Percentiles rank a stretch among this genome's conserved stretches.
phyloP scores from a whole-genome alignment of 2,797 vertebrate genomes.

The Agapornis canus region DNA sequence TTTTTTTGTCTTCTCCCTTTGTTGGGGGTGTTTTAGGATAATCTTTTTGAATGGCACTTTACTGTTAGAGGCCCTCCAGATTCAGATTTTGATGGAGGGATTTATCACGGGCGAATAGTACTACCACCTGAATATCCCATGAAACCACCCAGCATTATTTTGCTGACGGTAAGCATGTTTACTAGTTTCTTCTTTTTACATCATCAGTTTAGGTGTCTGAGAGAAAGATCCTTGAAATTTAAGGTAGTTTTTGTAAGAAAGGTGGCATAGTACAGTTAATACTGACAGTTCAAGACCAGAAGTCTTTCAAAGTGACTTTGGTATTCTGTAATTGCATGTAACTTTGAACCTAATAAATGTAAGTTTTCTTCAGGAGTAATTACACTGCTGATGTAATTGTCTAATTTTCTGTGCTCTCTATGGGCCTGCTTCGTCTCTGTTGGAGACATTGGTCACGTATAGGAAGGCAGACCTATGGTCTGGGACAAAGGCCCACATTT shows the following conservation, averaged over 20 bases:
- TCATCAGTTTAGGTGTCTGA: background rate
- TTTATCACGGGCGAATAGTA: conserved; percentile 96
- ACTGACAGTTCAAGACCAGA: background rate
- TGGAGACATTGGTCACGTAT: background rate
- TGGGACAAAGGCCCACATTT: background rate
- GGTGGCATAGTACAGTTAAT: background rate
- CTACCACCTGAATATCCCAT: conserved; percentile 97
- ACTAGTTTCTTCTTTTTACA: background rate
- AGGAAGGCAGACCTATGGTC: background rate
- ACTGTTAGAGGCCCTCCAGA: conserved; percentile 96
- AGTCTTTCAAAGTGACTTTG: background rate
- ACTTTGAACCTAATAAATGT: background rate
- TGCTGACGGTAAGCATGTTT: conserved; percentile 88
- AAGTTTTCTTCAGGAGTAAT: background rate
- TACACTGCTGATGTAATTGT: background rate
- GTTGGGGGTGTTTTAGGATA: conserved; percentile 82
- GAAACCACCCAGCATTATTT: conserved; percentile 98
- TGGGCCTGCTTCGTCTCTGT: background rate
- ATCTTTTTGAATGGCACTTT: conserved; percentile 99
- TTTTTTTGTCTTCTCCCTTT: background rate
- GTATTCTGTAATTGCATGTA: background rate
- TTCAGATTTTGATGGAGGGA: conserved; percentile 94
- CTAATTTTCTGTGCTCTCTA: background rate
- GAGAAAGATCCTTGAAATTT: background rate
- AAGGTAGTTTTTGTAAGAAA: background rate